These are phyloP conservation scores for Eucera pruinosa DNA, from an alignment of 2,888 invertebrate genomes.

Conservation along the genomic window DNA sequence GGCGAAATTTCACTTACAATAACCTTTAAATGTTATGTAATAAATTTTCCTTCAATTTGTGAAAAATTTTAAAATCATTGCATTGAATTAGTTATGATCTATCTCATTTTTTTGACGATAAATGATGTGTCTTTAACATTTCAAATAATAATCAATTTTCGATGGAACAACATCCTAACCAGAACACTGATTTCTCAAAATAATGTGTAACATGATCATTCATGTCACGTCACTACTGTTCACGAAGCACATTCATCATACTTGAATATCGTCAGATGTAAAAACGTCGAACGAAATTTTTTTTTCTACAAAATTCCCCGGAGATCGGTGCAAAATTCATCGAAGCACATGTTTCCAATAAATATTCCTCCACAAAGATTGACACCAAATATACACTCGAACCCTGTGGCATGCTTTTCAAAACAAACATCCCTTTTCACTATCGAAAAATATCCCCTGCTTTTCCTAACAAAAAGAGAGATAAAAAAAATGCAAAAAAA, in stretches of 20 bases:
- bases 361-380: not conserved
- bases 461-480: not conserved
- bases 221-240: too few species aligned
- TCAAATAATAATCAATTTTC: too few species aligned
- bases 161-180: too few species aligned
- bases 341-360: not conserved
- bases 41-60: too few species aligned
- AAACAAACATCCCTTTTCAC: too few species aligned
- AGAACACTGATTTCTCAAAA: not conserved
- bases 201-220: not conserved
- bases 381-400: not conserved
- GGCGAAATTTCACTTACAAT: too few species aligned
- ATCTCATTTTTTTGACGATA: too few species aligned
- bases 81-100: too few species aligned
- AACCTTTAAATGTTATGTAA: too few species aligned
- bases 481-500: not conserved
- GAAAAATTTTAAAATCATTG: too few species aligned
- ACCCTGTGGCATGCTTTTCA: not conserved
- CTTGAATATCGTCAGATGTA: not conserved
- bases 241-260: too few species aligned
- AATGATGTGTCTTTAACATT: too few species aligned
- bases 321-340: not conserved
- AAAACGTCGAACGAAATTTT: not conserved
- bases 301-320: not conserved
- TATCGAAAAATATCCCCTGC: not conserved